Conservation (phyloP, 2,113 vertebrate genomes). For the Solea solea region DNA sequence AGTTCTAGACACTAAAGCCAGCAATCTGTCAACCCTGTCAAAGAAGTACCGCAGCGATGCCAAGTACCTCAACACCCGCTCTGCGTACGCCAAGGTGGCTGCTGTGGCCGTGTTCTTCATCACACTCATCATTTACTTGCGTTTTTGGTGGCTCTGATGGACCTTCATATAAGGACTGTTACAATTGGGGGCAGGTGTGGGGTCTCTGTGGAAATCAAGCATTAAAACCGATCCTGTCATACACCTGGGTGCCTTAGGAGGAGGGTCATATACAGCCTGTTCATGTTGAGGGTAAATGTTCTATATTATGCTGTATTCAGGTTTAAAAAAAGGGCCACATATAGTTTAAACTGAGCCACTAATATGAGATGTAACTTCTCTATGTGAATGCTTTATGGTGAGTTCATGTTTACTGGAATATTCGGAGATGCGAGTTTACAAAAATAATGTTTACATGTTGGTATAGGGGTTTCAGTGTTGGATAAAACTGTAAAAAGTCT, state of each 20-base stretch:
- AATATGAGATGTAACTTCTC: neutral
- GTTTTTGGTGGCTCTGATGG: constrained; percentile 98
- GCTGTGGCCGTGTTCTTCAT: constrained; percentile 91
- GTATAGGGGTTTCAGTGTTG: neutral
- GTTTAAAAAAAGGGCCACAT: neutral
- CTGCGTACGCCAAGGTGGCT: constrained; percentile 93
- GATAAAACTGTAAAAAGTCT: constrained; percentile 14
- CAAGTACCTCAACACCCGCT: constrained; percentile 97
- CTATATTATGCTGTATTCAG: constrained; percentile 7
- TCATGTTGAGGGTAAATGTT: neutral
- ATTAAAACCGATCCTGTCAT: neutral
- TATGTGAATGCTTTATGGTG: neutral
- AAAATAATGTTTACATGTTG: constrained; percentile 15
- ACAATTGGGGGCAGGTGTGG: neutral
- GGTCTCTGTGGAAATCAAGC: neutral
- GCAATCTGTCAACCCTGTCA: constrained; percentile 91
- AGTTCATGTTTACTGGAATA: constrained; percentile 30
- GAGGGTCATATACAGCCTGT: neutral
- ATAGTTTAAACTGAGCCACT: constrained; percentile 20
- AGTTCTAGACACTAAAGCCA: constrained; percentile 96
- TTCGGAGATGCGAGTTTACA: neutral
- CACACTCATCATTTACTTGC: constrained; percentile 93
- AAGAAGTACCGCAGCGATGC: constrained; percentile 97
- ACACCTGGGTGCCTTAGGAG: constrained; percentile 39
- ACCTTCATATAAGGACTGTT: constrained; percentile 3